Evolutionary conservation across 2,113 vertebrate species (phyloP), one percentile per base, ranked within the genome.

Genomic region (Pseudorhombus dupliciocellatus): DNA sequence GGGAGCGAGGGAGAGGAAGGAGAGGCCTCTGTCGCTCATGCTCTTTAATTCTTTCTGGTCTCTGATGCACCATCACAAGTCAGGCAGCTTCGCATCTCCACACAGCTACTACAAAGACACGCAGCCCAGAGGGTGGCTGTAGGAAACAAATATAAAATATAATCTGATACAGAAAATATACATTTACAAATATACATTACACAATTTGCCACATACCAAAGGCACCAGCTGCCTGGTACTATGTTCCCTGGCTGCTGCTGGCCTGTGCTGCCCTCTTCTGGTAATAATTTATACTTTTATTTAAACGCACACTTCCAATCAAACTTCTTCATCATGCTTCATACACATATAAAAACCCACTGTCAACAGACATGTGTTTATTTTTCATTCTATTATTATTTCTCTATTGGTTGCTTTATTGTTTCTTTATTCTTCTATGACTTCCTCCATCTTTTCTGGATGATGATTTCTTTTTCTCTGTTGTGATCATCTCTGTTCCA

Each of bases 11-110:
- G 81, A 85, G 37, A 75, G 59, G 30, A 75, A 60, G 14, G 88
- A 85, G 44, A 83, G 61, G 74, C 94, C 95, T 73, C 94, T 96
- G 73, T 95, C 93, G 24, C 91, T 94, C 85, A 89, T 96, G 82
- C 92, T 97, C 81, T 91, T 95, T 75, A 95, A 95, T 93, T 95
- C 93, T 5, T 88, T 97, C 71, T 97, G 96, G 95, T 93, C 95
- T 70, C 90, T 97, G 59, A 94, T 98, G 92, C 95, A 96, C 86
- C 92, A 94, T 57, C 91, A 92, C 77, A 92, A 92, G 76, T 90
- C 94, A 4, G 94, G 94, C 76, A 90, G 92, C 56, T 92, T 94
- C 63, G 88, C 92, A 34, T 93, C 92, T 14, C 79, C 94, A 1
- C 95, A 94, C 25, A 94, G 94, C 12, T 96, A 94, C 72, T 95